Conservation (phyloP, 1,140 invertebrate genomes). For the Penaeus japonicus region DNA sequence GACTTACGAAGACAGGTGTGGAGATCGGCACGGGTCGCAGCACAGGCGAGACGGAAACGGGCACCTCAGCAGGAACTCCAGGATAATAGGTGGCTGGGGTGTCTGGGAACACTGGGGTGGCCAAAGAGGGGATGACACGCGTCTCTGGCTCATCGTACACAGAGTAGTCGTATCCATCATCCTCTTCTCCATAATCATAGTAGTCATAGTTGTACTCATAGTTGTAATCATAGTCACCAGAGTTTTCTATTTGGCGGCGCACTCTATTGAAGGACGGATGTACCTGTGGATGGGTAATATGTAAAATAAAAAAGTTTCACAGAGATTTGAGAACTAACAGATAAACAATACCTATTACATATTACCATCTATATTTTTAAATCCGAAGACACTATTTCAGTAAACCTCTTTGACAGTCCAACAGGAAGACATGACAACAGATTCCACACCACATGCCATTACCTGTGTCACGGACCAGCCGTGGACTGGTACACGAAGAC, state of each 20-base stretch:
- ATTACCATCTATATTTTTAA: too few species aligned
- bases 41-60: constrained; percentile 28
- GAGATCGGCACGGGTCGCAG: constrained; percentile 20
- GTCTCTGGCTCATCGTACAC: constrained; percentile 62
- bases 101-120: constrained; percentile 62
- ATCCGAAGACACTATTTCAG: too few species aligned
- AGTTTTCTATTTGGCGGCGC: too few species aligned
- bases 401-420: too few species aligned
- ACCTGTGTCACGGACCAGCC: constrained; percentile 73
- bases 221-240: neutral
- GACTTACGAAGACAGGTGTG: constrained; percentile 49
- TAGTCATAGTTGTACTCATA: neutral
- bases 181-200: neutral
- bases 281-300: too few species aligned
- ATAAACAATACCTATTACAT: too few species aligned
- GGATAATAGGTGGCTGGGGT: constrained; percentile 29
- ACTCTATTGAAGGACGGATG: too few species aligned
- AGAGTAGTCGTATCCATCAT: constrained; percentile 36
- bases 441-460: neutral
- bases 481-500: constrained; percentile 71
- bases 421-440: neutral
- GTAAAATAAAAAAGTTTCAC: too few species aligned
- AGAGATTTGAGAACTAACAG: too few species aligned
- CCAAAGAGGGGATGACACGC: constrained; percentile 62
- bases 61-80: neutral